Base-by-base conservation (phyloP, 2,797 vertebrate genomes). In the Rachycentron canadum region DNA sequence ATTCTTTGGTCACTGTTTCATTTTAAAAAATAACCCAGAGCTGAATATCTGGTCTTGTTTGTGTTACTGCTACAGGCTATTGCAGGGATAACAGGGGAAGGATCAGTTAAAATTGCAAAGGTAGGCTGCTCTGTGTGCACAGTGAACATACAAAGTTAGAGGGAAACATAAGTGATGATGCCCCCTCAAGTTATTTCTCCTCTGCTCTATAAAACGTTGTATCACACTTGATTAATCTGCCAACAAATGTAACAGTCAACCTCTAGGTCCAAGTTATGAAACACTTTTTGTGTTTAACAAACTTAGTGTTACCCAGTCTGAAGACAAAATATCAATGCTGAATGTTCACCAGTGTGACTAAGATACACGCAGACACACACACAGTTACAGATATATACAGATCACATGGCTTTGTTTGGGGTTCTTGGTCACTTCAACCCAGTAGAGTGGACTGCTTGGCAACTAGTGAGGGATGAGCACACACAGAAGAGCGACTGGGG, bases 331-430 rank as follows among this genome's bases (percentile, higher is more conserved):
- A n/a, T n/a, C n/a, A n/a, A n/a, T n/a, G n/a, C n/a, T n/a, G n/a
- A n/a, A n/a, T n/a, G n/a, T n/a, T n/a, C n/a, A n/a, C n/a, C n/a
- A n/a, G n/a, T n/a, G n/a, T n/a, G n/a, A n/a, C n/a, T n/a, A n/a
- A n/a, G n/a, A n/a, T n/a, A 57, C 78, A 85, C 76, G 82, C 69
- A 85, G 30, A 45, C 55, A 79, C 36, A 67, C 58, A 43, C 28
- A 61, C 11, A 64, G 49, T 40, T 25, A 71, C 12, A 69, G 13
- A 56, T 3, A 36, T 1, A 80, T 45, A 76, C 30, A 50, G 41
- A 28, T 62, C 89, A 81, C 88, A 89, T 82, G 81, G 83, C 80
- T 88, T 82, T 91, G 88, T 93, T 91, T 92, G 87, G 87, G 87
- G 66, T 75, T 71, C 71, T 55, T 69, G 66, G 52, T 82, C 81